Conservation (phyloP, 1,140 invertebrate genomes). For the Saccostrea glomerata region DNA sequence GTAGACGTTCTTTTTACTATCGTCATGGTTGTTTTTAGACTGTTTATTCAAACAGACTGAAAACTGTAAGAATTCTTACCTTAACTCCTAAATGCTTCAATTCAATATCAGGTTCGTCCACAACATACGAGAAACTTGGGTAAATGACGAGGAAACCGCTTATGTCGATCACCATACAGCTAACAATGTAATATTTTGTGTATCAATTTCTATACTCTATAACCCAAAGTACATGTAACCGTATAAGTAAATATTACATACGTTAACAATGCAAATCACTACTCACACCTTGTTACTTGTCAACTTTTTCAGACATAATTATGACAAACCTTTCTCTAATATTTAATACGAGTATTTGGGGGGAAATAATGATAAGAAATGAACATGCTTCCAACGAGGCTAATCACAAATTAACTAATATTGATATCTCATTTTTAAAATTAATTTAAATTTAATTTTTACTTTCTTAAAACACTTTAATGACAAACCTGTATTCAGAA, state of each 20-base stretch:
- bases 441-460: too few species aligned
- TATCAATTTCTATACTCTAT: background rate
- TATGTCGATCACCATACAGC: slow-evolving; percentile 29
- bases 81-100: background rate
- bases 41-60: too few species aligned
- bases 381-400: too few species aligned
- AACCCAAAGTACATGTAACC: background rate
- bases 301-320: too few species aligned
- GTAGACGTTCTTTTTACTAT: too few species aligned
- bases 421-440: too few species aligned
- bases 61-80: background rate
- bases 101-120: slow-evolving; percentile 18
- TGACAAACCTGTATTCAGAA: background rate
- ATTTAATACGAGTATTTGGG: too few species aligned
- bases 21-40: too few species aligned
- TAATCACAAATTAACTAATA: too few species aligned
- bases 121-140: background rate
- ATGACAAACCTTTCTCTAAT: too few species aligned
- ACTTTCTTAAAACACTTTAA: background rate
- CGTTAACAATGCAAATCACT: background rate
- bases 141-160: slow-evolving; percentile 25
- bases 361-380: too few species aligned
- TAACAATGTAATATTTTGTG: background rate
- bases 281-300: too few species aligned
- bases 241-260: background rate